Percentiles rank a stretch among this genome's conserved stretches.
Evolutionary conservation across 2,113 vertebrate genomes (phyloP).

Genomic region (Oceanites oceanicus): DNA sequence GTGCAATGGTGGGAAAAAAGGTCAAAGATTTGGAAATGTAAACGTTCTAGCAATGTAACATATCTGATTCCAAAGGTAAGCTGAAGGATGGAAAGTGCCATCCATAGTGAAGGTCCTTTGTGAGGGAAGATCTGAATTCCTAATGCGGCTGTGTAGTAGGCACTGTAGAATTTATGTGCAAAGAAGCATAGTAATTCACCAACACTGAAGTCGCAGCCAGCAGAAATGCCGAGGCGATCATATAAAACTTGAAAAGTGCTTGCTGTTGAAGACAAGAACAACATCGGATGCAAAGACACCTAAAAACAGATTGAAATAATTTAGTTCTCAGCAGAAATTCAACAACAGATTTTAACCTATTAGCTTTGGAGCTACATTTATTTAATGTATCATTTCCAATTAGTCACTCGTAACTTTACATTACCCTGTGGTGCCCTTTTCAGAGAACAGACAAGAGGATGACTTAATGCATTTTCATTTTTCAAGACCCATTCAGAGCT

Average conservation of each 20-base stretch:
- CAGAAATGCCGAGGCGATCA: conserved; percentile 83
- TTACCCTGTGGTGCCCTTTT: background rate
- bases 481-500: background rate
- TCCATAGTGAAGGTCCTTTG: conserved; percentile 87
- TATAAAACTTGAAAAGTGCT: conserved; percentile 95
- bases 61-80: conserved; percentile 89
- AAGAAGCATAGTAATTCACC: conserved; percentile 90
- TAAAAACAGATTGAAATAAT: conserved; percentile 42
- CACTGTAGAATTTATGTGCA: conserved; percentile 87
- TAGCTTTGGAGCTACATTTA: background rate
- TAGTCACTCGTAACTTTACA: background rate
- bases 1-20: background rate
- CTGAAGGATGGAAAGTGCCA: conserved; percentile 87
- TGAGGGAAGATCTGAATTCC: conserved; percentile 83
- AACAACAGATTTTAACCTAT: background rate
- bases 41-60: conserved; percentile 77
- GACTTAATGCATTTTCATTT: background rate
- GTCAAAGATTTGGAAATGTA: background rate
- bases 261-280: conserved; percentile 94
- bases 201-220: conserved; percentile 85
- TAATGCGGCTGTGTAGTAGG: conserved; percentile 80
- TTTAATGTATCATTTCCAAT: background rate
- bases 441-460: background rate
- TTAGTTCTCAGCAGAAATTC: conserved; percentile 21
- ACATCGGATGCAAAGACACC: conserved; percentile 85